Evolutionary conservation across 2,888 invertebrate genomes (phyloP), one percentile per base, ranked within the genome.

Genomic region (Ophion ellenae): DNA sequence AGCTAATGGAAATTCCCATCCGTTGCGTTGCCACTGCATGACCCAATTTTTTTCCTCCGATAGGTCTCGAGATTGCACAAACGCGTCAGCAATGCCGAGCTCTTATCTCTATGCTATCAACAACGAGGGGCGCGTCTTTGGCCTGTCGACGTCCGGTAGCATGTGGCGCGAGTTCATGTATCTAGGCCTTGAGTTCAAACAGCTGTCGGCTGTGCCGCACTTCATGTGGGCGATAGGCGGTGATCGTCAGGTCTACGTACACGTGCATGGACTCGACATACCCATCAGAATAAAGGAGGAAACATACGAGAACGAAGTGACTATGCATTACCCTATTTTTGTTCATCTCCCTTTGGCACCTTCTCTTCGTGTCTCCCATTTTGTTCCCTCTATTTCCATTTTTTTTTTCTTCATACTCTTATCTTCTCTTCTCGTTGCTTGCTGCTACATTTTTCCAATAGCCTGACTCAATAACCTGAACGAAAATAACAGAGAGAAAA

Each of bases 171-270:
- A 98, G 94, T 96, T 98, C 92, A 96, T 97, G 92, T 98, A 98
- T 92, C 95, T 97, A 32, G 98, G 98, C 0, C 95, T 98, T 87
- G 98, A 98, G 92, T 98, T 98, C 92, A 99, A 98, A 94, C 97
- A 97, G 91, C 95, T 98, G 75, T 97, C 98, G 2, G 97, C 98
- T 4, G 96, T 97, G 2, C 97, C 97, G 17, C 97, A 97, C 94
- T 97, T 97, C 91, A 95, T 98, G 91, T 99, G 98, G 98, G 98
- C 98, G 2, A 96, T 99, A 81, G 98, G 98, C 59, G 97, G 98
- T 11, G 98, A 99, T 93, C 96, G 98, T 86, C 98, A 98, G 94
- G 97, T 98, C 77, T 98, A 99, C 93, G 96, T 98, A 2, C 98
- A 98, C 92, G 98, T 99, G 7, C 97, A 98, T 92, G 97, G 97